Base-by-base conservation (phyloP, 2,888 invertebrate genomes). In the Hyposoter dolosus region DNA sequence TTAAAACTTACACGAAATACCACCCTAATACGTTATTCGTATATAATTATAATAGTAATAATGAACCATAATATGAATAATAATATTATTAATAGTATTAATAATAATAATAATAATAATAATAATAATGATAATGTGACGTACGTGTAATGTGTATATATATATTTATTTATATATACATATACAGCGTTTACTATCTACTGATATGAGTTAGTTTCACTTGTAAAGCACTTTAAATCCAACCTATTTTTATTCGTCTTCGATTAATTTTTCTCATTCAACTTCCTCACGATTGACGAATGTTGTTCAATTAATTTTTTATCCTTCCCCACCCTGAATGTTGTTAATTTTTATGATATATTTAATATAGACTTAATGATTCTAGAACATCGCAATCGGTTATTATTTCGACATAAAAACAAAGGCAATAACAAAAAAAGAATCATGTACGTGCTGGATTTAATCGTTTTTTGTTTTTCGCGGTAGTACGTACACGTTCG, bases 201-300 rank as follows among this genome's bases (percentile, higher is more conserved):
- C 91, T 92, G 93, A 93, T 93, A 93, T 92, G 93, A 92, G 89
- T 93, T 92, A 93, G 92, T 93, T 88, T 93, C 92, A 92, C 92
- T 93, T 92, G 91, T 93, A 93, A 93, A 93, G 93, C 93, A 93
- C 93, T 93, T 93, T 92, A 91, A 92, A 93, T 93, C 92, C 92
- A 93, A 93, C 91, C 93, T 93, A 93, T 85, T 75, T 82, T 86
- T 86, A 71, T 85, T 87, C 80, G 80, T 80, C 82, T 35, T 60
- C 72, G 63, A 47, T 74, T 40, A 66, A 78, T 66, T 68, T 66
- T 9, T 35, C 40, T 81, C 68, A 50, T 60, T 75, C 47, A 28
- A 74, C 74, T 60, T 75, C 45, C 60, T 72, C n/a, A 76, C 63
- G 71, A 72, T 83, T 60, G 72, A 78, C 80, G 80, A 81, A 82